Percentiles rank a stretch among this genome's conserved stretches.
phyloP scores from a whole-genome alignment of 2,113 vertebrate genomes.

The Microcebus tavaratra region DNA sequence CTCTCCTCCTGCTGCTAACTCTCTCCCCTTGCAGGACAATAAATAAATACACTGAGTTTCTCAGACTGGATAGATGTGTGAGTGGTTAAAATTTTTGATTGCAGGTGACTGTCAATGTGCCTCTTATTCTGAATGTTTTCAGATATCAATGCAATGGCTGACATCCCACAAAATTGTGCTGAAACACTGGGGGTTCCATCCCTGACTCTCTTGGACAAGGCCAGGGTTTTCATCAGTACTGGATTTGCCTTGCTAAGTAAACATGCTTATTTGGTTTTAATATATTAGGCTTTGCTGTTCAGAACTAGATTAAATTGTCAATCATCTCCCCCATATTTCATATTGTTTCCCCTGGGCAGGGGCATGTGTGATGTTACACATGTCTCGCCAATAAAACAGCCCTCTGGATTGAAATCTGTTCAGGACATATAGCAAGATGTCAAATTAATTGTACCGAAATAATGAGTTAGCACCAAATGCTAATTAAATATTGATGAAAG shows the following conservation, averaged over 20 bases:
- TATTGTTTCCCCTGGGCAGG: slow-evolving; percentile 63
- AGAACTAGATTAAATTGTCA: slow-evolving; percentile 80
- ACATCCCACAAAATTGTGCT: background rate
- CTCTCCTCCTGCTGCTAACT: background rate
- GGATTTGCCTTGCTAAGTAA: slow-evolving; percentile 40
- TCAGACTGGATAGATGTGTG: background rate
- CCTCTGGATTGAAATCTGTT: slow-evolving; percentile 81
- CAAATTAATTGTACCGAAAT: slow-evolving; percentile 87
- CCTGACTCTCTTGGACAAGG: background rate
- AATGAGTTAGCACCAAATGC: slow-evolving; percentile 87
- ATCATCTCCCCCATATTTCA: slow-evolving; percentile 74
- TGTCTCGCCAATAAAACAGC: slow-evolving; percentile 73
- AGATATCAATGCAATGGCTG: background rate
- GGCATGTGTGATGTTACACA: slow-evolving; percentile 61
- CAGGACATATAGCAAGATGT: slow-evolving; percentile 80
- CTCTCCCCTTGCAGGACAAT: background rate
- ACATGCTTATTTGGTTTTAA: slow-evolving; percentile 28
- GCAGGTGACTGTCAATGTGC: background rate
- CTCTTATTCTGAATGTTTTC: background rate
- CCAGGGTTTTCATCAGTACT: slow-evolving; percentile 31
- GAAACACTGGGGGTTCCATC: background rate
- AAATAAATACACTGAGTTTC: background rate
- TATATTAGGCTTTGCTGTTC: slow-evolving; percentile 67
- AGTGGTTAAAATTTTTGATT: background rate
- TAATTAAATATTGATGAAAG: slow-evolving; percentile 91